phyloP scores from a whole-genome alignment of 2,113 vertebrate genomes.

The Synodontis membranacea region DNA sequence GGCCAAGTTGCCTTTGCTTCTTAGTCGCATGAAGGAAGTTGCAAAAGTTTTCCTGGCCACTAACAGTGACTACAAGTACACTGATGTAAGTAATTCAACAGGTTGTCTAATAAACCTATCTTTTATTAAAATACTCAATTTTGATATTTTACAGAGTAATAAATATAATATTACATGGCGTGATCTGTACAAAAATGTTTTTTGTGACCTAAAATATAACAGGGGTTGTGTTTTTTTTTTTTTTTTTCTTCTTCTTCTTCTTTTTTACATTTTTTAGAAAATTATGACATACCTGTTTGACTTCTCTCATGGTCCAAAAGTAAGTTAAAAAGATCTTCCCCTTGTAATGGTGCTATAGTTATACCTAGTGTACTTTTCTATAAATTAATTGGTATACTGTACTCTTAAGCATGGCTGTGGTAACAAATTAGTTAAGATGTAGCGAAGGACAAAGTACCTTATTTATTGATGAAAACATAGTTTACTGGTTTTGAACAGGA shows the following conservation, averaged over 20 bases:
- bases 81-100: slow-evolving; percentile 81
- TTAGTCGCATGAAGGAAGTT: slow-evolving; percentile 97
- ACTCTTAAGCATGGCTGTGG: background rate
- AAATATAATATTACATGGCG: too few relatives aligned
- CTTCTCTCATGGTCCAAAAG: slow-evolving; percentile 95
- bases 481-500: background rate
- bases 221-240: too few relatives aligned
- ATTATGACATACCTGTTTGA: slow-evolving; percentile 99
- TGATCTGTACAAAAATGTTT: too few relatives aligned
- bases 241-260: background rate
- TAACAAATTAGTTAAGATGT: background rate
- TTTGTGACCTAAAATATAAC: background rate
- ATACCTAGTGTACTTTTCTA: background rate
- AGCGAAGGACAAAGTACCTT: background rate
- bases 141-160: too few relatives aligned
- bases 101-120: background rate
- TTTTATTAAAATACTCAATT: background rate
- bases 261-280: slow-evolving; percentile 80
- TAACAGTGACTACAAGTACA: slow-evolving; percentile 99
- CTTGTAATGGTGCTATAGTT: background rate
- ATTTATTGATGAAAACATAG: background rate
- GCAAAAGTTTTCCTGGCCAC: slow-evolving; percentile 97
- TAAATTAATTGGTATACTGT: background rate
- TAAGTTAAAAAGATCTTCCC: slow-evolving; percentile 61
- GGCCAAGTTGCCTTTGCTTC: slow-evolving; percentile 91